Evolutionary conservation across 2,888 invertebrate species (phyloP), one percentile per base, ranked within the genome.

Genomic region (Hirtodrosophila trivittata): DNA sequence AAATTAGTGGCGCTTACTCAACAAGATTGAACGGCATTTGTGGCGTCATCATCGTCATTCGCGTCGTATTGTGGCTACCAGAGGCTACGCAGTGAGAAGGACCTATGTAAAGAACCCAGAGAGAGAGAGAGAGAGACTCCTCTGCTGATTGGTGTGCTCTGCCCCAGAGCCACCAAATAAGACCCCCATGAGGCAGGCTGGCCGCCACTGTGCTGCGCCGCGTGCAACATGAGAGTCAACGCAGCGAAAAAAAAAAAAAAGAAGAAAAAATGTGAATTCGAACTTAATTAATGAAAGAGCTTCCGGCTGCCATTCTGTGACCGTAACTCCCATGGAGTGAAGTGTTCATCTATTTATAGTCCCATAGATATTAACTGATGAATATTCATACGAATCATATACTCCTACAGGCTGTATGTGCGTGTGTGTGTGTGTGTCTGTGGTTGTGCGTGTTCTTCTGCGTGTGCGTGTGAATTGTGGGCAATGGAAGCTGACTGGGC

Each of bases 1-100:
- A 81, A 81, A 81, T 81, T 86, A 81, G 70, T 83, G 84, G 74
- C 59, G 77, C 81, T 83, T 81, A 81, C 86, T 80, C 84, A 83
- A 86, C 84, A 86, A 76, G 84, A 86, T 81, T 81, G 84, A 83
- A 62, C 65, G 62, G 54, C 51, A 59, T 54, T 76, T 76, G 84
- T 76, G 65, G 67, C 69, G 59, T 50, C 66, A 73, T 80, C 86
- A 83, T 78, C 47, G 63, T 70, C 73, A 39, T 45, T 45, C 46
- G 38, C 30, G 38, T 37, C 21, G 21, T 16, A 8, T 12, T 16
- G 32, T 32, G 32, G 6, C 10, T 8, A 13, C 1, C 66, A 46
- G 38, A 26, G 55, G 54, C 43, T 21, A 21, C 18, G 5, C 18
- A 2, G 5, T 21, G 2, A 21, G 3, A 21, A 21, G 18, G 3